Evolutionary conservation across 1,140 invertebrate genomes (phyloP).

Genomic region (Sweltsa coloradensis): DNA sequence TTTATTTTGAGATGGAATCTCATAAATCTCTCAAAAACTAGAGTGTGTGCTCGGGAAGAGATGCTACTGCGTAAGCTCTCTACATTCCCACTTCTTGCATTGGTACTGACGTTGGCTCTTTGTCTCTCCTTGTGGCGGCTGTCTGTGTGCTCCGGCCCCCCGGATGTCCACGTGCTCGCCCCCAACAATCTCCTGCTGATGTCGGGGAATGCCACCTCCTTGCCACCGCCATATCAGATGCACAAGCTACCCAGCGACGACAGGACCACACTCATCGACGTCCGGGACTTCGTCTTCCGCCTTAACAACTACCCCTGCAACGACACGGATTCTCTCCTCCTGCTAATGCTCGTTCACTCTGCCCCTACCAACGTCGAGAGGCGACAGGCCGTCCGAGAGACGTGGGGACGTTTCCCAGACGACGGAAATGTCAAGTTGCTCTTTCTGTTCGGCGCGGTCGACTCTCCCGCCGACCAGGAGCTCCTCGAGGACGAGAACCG

Average conservation of each 20-base stretch:
- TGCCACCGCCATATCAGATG: slow-evolving; percentile 18
- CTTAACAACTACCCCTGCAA: slow-evolving; percentile 40
- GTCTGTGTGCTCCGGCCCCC: neutral
- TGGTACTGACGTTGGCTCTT: neutral
- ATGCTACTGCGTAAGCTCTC: neutral
- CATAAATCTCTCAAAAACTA: too few species aligned
- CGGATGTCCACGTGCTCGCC: neutral
- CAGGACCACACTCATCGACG: slow-evolving; percentile 36
- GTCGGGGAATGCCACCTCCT: slow-evolving; percentile 7
- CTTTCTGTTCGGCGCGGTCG: slow-evolving; percentile 54
- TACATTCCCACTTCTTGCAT: neutral
- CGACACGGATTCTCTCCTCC: slow-evolving; percentile 28
- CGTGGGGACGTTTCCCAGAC: slow-evolving; percentile 43
- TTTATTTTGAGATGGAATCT: too few species aligned
- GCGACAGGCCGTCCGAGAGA: slow-evolving; percentile 46
- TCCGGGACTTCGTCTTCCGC: slow-evolving; percentile 41
- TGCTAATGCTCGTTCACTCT: slow-evolving; percentile 55
- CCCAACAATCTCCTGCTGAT: slow-evolving; percentile 7
- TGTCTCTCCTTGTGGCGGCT: slow-evolving; percentile 7
- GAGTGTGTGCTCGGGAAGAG: slow-evolving; percentile 10
- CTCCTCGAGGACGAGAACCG: slow-evolving; percentile 44
- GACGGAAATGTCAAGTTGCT: slow-evolving; percentile 39
- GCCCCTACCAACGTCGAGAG: slow-evolving; percentile 47
- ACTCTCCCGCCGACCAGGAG: slow-evolving; percentile 28
- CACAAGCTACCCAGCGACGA: slow-evolving; percentile 27